phyloP scores from a whole-genome alignment of 23 tunicate genomes.

The Botrylloides violaceus region DNA sequence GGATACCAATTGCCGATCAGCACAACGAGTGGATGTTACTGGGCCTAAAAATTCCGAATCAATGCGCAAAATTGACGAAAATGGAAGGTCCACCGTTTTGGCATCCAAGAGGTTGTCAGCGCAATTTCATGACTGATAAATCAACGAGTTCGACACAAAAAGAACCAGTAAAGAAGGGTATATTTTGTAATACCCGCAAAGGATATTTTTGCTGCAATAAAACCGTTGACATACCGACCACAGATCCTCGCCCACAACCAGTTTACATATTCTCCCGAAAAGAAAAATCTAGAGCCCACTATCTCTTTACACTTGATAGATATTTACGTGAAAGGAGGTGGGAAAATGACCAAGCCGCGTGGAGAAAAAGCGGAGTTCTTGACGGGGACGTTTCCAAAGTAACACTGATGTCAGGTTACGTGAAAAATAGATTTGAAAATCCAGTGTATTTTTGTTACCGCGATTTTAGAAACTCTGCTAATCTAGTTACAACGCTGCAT shows the following conservation, averaged over 20 bases:
- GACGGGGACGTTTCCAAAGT: conserved; percentile 32
- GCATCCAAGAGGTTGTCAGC: not conserved
- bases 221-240: not conserved
- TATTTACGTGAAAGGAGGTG: conserved; percentile 9
- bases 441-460: conserved; percentile 37
- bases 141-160: not conserved
- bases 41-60: conserved; percentile 10
- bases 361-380: conserved; percentile 15
- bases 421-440: conserved; percentile 19
- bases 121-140: not conserved
- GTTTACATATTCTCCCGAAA: conserved; percentile 4
- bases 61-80: conserved; percentile 15
- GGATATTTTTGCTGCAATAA: conserved; percentile 15
- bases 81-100: conserved; percentile 25
- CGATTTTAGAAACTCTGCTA: not conserved
- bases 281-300: not conserved
- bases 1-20: conserved; percentile 46
- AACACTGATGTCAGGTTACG: conserved; percentile 38
- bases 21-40: conserved; percentile 56
- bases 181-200: not conserved
- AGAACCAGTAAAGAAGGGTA: not conserved
- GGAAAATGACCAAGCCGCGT: conserved; percentile 12
- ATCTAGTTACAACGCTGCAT: conserved; percentile 19
- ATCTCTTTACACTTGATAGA: conserved; percentile 2
- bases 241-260: not conserved